phyloP scores from a whole-genome alignment of 2,797 vertebrate species.

The Pachyuromys duprasi region DNA sequence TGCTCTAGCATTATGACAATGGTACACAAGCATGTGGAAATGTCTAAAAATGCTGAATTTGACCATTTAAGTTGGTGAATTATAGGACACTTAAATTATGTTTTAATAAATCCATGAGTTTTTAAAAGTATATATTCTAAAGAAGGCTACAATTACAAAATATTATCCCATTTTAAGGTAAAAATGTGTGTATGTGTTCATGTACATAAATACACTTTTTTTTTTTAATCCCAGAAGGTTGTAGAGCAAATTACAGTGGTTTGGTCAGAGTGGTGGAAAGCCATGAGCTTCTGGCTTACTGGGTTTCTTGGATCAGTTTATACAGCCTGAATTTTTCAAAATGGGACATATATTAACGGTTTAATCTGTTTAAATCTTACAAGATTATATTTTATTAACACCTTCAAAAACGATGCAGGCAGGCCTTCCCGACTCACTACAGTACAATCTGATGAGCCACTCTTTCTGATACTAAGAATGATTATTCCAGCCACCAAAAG shows the following conservation, averaged over 20 bases:
- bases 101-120: background rate
- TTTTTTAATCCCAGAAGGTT: background rate
- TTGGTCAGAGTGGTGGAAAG: background rate
- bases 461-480: conserved; percentile 24
- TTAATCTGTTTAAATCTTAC: conserved; percentile 47
- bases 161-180: background rate
- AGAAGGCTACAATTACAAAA: background rate
- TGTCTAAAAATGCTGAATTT: background rate
- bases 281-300: background rate
- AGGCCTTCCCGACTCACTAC: background rate
- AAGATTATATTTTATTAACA: background rate
- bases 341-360: background rate
- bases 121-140: background rate
- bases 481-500: conserved; percentile 46
- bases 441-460: background rate
- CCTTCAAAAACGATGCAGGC: background rate
- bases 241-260: background rate
- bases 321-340: background rate
- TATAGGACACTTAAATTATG: background rate
- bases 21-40: background rate
- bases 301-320: background rate
- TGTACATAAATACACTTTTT: background rate
- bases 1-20: background rate
- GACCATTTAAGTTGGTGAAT: background rate
- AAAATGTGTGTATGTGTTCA: background rate